Evolutionary conservation across 1,140 invertebrate species (phyloP).

Genomic region (Eurosta solidaginis): DNA sequence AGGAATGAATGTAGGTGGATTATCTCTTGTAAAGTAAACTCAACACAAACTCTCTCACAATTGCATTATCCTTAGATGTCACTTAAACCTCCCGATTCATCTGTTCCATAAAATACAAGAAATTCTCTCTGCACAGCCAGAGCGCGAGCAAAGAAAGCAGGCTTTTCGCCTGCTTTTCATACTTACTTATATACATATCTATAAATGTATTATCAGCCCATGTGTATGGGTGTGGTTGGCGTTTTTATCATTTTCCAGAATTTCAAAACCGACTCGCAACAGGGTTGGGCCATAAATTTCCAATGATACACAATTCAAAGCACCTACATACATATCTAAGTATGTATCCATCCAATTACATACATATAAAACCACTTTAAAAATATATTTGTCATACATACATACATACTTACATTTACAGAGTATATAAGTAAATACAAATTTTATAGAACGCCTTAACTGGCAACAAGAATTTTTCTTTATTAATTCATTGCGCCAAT

Average conservation of each 20-base stretch:
- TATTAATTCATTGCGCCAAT: constrained; percentile 27
- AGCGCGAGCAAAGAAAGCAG: background rate
- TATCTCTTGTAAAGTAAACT: too few relatives aligned
- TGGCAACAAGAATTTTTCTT: constrained; percentile 10
- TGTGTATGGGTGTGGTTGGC: constrained; percentile 27
- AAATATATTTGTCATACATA: too few relatives aligned
- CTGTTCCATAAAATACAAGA: too few relatives aligned
- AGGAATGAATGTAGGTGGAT: too few relatives aligned
- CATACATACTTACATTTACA: background rate
- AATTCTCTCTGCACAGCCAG: background rate
- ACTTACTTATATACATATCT: background rate
- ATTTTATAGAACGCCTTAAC: background rate
- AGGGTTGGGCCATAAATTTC: constrained; percentile 29
- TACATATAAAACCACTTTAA: background rate
- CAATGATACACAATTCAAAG: constrained; percentile 25
- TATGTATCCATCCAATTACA: too few relatives aligned
- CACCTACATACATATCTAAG: background rate
- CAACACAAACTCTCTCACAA: too few relatives aligned
- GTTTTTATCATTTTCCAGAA: constrained; percentile 29
- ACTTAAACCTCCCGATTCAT: too few relatives aligned
- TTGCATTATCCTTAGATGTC: too few relatives aligned
- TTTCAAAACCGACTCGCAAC: background rate
- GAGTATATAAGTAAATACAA: background rate
- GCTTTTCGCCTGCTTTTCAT: too few relatives aligned
- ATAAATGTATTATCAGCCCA: background rate